These are phyloP conservation scores for Hylaea fasciaria DNA, from an alignment of 2,888 invertebrate species.

Conservation along the genomic window DNA sequence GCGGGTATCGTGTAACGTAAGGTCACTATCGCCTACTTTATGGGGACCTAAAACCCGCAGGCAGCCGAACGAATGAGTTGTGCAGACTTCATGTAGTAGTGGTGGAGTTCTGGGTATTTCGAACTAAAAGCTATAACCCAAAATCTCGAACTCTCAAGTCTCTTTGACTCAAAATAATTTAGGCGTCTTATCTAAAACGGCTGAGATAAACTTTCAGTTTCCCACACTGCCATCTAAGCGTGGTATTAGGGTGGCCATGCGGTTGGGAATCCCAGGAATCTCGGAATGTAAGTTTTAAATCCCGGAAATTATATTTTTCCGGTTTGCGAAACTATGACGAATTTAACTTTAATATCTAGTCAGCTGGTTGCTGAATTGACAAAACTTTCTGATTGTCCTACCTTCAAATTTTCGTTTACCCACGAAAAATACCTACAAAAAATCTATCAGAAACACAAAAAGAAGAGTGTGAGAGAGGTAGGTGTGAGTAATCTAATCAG, in stretches of 20 bases:
- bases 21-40: no score
- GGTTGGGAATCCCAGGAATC: not conserved
- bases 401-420: no score
- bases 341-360: no score
- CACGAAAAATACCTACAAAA: no score
- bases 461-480: no score
- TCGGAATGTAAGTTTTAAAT: not conserved
- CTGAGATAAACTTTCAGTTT: not conserved
- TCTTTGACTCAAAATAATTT: conserved; percentile 9
- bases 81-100: not conserved
- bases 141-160: not conserved
- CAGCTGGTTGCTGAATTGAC: no score
- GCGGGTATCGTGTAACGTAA: no score
- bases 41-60: no score
- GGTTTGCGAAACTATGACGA: not conserved
- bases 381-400: no score
- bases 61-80: no score
- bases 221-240: conserved; percentile 1
- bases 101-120: not conserved
- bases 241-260: not conserved
- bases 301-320: not conserved
- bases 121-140: not conserved
- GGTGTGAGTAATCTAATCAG: no score
- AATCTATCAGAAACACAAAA: no score
- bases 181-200: conserved; percentile 1